Conservation (phyloP, 2,888 invertebrate genomes). For the Fragum fragum region DNA sequence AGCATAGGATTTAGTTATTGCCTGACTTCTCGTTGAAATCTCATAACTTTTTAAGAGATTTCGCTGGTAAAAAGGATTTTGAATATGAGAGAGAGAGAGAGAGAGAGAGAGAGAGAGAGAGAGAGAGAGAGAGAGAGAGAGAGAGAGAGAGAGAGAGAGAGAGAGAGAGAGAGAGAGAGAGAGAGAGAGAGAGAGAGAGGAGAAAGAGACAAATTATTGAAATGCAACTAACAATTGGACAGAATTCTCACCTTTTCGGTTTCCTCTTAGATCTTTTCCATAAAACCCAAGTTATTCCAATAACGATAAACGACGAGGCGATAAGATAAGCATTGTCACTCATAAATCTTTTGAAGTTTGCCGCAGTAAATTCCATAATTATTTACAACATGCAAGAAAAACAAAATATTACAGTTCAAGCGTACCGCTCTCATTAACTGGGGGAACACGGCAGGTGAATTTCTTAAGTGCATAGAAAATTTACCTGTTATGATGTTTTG, state of each 20-base stretch:
- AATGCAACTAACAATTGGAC: not conserved
- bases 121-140: too few relatives aligned
- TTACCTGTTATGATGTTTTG: not conserved
- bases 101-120: too few relatives aligned
- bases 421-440: not conserved
- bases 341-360: slow-evolving; percentile 12
- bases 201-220: too few relatives aligned
- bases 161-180: too few relatives aligned
- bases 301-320: not conserved
- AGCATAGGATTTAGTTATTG: too few relatives aligned
- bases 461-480: slow-evolving; percentile 10
- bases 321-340: slow-evolving; percentile 19
- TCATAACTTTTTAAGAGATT: too few relatives aligned
- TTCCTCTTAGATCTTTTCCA: not conserved
- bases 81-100: too few relatives aligned
- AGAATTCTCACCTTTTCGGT: slow-evolving; percentile 16
- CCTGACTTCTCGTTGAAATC: too few relatives aligned
- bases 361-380: not conserved
- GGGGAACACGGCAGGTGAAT: not conserved
- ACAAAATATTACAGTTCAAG: not conserved
- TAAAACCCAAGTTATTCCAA: slow-evolving; percentile 13
- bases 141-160: too few relatives aligned
- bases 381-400: not conserved
- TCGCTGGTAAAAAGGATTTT: too few relatives aligned
- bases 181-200: too few relatives aligned